Evolutionary conservation across 2,888 invertebrate species (phyloP).

Genomic region (Cephus nigrinus): DNA sequence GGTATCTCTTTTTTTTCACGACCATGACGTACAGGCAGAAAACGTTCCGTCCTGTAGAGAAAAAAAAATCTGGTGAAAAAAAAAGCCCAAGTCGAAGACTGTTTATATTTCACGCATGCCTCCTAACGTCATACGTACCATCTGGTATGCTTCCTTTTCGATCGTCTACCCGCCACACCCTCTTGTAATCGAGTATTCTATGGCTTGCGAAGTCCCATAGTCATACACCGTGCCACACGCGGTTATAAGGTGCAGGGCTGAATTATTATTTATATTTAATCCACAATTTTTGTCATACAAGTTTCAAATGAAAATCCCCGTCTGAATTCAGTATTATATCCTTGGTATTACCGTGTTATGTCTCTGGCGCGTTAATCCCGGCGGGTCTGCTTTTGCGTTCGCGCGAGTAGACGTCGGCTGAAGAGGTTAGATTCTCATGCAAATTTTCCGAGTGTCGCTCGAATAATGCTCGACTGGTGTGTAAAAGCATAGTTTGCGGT

Average conservation of each 20-base stretch:
- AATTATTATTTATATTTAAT: neutral
- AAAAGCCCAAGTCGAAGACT: neutral
- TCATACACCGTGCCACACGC: neutral
- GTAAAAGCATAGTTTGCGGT: neutral
- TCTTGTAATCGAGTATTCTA: conserved; percentile 3
- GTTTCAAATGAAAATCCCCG: too few relatives aligned
- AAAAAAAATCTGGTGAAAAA: neutral
- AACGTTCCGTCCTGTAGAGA: neutral
- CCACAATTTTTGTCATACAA: too few relatives aligned
- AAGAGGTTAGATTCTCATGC: neutral
- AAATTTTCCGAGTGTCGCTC: neutral
- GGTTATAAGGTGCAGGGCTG: neutral
- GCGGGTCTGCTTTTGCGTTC: neutral
- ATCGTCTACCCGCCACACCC: neutral
- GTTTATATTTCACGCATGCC: conserved; percentile 24
- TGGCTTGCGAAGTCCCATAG: neutral
- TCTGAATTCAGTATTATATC: neutral
- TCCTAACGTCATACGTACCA: conserved; percentile 27
- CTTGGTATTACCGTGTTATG: neutral
- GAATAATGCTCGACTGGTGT: neutral
- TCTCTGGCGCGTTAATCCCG: neutral
- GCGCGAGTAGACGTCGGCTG: neutral
- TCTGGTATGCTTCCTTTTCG: conserved; percentile 34
- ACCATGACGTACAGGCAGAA: neutral
- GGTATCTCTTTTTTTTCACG: neutral